These are phyloP conservation scores for Apodemia duryi DNA, from an alignment of 2,888 invertebrate genomes.

Conservation along the genomic window DNA sequence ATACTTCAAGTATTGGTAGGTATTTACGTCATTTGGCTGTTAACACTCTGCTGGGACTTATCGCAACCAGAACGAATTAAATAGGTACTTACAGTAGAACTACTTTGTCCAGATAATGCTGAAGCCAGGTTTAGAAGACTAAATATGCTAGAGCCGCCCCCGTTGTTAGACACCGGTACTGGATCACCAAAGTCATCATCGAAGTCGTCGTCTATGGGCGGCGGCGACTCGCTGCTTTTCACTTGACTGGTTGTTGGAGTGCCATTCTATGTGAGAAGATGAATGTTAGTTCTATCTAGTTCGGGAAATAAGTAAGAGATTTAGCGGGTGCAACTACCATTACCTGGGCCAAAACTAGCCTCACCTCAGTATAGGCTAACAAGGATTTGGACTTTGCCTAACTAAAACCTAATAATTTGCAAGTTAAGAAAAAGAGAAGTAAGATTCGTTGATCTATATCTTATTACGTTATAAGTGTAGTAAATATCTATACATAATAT, in stretches of 20 bases:
- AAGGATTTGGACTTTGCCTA: too few species aligned
- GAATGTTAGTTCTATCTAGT: background rate
- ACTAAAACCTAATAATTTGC: too few species aligned
- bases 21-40: background rate
- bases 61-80: background rate
- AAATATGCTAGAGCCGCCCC: slow-evolving; percentile 56
- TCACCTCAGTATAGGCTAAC: too few species aligned
- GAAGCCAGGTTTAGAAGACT: slow-evolving; percentile 53
- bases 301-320: too few species aligned
- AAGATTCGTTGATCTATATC: too few species aligned
- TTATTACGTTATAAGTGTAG: too few species aligned
- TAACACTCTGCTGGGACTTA: background rate
- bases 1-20: too few species aligned
- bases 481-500: too few species aligned
- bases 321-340: too few species aligned
- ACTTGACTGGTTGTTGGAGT: slow-evolving; percentile 1
- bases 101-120: slow-evolving; percentile 49
- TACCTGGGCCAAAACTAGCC: too few species aligned
- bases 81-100: slow-evolving; percentile 45
- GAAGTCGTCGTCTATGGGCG: slow-evolving; percentile 42
- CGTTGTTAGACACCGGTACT: slow-evolving; percentile 27
- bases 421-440: too few species aligned
- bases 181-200: slow-evolving; percentile 42
- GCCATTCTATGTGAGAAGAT: background rate
- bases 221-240: slow-evolving; percentile 7